phyloP scores from a whole-genome alignment of 2,888 invertebrate species.

The Bellardia pandia region DNA sequence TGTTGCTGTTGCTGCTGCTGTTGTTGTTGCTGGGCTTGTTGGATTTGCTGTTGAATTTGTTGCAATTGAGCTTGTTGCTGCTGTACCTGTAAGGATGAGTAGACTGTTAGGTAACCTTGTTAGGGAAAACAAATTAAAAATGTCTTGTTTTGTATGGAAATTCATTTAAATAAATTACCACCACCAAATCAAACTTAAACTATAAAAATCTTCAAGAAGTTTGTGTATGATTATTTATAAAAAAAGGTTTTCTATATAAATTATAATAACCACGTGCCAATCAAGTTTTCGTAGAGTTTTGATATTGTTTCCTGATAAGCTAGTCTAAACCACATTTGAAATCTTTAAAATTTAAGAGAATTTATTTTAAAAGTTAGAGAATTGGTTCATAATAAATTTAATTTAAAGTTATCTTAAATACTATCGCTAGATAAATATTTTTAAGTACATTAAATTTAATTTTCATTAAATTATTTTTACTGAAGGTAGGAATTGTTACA shows the following conservation, averaged over 20 bases:
- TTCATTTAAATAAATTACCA: conserved; percentile 65
- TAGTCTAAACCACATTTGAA: no score
- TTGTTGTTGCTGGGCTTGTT: conserved; percentile 75
- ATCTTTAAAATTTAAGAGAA: no score
- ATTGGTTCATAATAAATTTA: no score
- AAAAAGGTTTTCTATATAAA: neutral
- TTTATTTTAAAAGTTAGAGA: no score
- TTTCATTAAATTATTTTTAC: no score
- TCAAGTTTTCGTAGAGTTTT: no score
- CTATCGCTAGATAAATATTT: no score
- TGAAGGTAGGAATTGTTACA: no score
- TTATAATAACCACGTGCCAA: neutral
- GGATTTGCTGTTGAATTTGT: conserved; percentile 73
- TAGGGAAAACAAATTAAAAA: conserved; percentile 72
- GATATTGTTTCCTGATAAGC: no score
- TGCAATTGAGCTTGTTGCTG: conserved; percentile 75
- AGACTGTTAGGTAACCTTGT: conserved; percentile 73
- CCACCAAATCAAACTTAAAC: conserved; percentile 56
- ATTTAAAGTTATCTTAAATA: no score
- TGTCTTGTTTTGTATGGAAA: conserved; percentile 67
- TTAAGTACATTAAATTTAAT: no score
- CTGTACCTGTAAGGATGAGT: conserved; percentile 74
- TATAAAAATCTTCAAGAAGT: neutral
- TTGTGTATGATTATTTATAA: neutral
- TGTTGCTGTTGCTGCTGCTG: conserved; percentile 80